A percentile compares a stretch with the other conserved stretches of the same genome.
Evolutionary conservation across 2,113 vertebrate genomes (phyloP).

Genomic region (Odocoileus virginianus): DNA sequence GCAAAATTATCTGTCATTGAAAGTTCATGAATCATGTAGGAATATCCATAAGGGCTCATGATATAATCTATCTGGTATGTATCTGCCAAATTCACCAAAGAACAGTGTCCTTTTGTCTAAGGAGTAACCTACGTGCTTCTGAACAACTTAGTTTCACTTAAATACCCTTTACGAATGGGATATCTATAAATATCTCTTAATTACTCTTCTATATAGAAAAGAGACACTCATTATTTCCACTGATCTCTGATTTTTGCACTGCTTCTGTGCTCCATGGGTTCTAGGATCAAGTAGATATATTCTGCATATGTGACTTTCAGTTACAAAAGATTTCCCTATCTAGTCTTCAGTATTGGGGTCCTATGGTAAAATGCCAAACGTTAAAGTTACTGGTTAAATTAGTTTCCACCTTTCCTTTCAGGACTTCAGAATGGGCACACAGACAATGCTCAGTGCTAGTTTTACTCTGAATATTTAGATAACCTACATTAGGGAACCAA

Average conservation of each 20-base stretch:
- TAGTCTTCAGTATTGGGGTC: not conserved
- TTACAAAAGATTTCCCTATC: not conserved
- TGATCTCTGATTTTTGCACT: not conserved
- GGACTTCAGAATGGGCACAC: not conserved
- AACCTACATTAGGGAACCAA: not conserved
- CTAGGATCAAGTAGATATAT: not conserved
- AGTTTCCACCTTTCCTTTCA: not conserved
- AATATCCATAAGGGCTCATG: not conserved
- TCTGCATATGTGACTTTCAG: not conserved
- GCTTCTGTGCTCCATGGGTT: not conserved
- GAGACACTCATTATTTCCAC: not conserved
- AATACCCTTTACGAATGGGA: not conserved
- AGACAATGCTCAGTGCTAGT: not conserved
- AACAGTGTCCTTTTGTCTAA: not conserved
- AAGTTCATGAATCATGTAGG: not conserved
- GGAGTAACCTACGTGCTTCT: not conserved
- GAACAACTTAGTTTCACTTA: not conserved
- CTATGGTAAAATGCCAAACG: not conserved
- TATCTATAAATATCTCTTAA: not conserved
- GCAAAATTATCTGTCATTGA: not conserved
- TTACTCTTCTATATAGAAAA: not conserved
- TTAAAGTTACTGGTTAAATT: not conserved
- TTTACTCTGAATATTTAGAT: conserved; percentile 10
- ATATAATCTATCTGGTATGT: not conserved
- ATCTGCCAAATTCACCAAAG: not conserved